Conservation (phyloP, 2,113 vertebrate species). For the Vidua chalybeata region DNA sequence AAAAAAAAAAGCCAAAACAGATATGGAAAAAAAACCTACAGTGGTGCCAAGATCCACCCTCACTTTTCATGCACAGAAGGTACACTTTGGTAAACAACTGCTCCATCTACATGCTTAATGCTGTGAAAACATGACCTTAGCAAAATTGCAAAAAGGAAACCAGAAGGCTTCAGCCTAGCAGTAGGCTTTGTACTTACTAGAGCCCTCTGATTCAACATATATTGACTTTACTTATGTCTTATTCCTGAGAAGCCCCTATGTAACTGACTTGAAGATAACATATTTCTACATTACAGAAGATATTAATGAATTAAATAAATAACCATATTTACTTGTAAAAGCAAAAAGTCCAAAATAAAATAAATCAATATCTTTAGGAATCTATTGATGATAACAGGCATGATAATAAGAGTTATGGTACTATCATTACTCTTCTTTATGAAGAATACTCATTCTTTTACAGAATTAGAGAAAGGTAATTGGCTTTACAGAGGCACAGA, state of each 20-base stretch:
- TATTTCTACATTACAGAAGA: not conserved
- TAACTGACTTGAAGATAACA: not conserved
- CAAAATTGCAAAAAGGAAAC: not conserved
- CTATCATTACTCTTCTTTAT: not conserved
- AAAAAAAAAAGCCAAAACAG: not conserved
- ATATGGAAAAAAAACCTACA: not conserved
- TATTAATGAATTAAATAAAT: not conserved
- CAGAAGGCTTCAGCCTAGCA: not conserved
- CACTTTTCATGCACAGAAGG: not conserved
- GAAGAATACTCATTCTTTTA: not conserved
- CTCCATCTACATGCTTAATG: not conserved
- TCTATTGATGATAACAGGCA: not conserved
- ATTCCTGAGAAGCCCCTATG: not conserved
- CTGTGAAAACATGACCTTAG: not conserved
- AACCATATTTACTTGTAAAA: not conserved
- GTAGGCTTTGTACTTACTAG: not conserved
- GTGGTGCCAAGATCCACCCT: not conserved
- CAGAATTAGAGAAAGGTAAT: not conserved
- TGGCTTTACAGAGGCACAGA: not conserved
- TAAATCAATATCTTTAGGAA: not conserved
- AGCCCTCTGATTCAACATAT: not conserved
- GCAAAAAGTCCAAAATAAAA: not conserved
- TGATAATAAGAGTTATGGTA: not conserved
- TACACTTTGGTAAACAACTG: not conserved
- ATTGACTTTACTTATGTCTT: not conserved